Evolutionary conservation across 2,888 invertebrate species (phyloP), one percentile per base, ranked within the genome.

Genomic region (Aromia moschata): DNA sequence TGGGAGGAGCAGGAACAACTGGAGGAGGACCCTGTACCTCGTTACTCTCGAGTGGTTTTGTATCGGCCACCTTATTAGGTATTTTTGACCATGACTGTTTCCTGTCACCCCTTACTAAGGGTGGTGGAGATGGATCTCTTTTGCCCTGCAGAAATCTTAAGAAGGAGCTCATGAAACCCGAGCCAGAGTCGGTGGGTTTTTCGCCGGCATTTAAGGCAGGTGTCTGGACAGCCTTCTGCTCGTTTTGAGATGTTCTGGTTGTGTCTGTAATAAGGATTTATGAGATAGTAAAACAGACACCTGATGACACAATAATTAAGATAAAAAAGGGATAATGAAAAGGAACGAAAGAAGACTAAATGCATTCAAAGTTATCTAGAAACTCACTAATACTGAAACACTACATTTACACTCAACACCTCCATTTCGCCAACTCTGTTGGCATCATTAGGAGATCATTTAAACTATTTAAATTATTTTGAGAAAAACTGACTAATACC

Each of bases 131-230:
- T 41, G 89, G 88, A 70, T 93, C 92, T 40, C 91, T 85, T 78
- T 92, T 93, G 67, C 92, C 92, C 82, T 91, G 89, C 68, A 92
- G 82, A 81, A 93, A 93, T 81, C 92, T 93, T 69, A 93, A 84
- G 81, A 92, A 93, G 81, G 92, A 93, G 77, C 90, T 91, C 92
- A 93, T 92, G 80, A 93, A 93, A 63, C 92, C 91, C 49, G 89
- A 86, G 71, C 88, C 87, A 61, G 87, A 86, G 71, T 85, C 84
- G 70, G 83, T 83, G 64, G 84, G 82, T 76, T 87, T 88, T 74
- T 86, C 87, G 65, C 80, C 67, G 74, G 80, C 79, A 74, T 83
- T 81, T 80, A 84, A 75, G 79, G 83, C 77, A 80, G 83, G 82
- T 81, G 84, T 33, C 15, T 62, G 60, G 3, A 36, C 25, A 16